phyloP scores from a whole-genome alignment of 2,888 invertebrate species.

The Drosophila bunnanda region DNA sequence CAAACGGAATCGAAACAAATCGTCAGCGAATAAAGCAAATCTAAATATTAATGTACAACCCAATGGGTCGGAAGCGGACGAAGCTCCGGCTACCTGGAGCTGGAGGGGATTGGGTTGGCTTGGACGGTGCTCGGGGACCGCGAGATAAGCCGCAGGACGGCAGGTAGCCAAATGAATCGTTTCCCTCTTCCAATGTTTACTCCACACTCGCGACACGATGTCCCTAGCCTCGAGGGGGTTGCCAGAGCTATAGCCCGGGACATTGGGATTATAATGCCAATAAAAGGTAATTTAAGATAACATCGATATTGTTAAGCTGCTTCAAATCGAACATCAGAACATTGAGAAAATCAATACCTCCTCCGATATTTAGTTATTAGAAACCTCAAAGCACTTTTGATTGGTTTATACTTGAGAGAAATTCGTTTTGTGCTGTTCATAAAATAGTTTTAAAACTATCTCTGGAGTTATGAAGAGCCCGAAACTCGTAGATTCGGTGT shows the following conservation, averaged over 20 bases:
- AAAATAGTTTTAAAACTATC: too few relatives aligned
- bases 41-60: slow-evolving; percentile 77
- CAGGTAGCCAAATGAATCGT: slow-evolving; percentile 48
- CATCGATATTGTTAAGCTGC: neutral
- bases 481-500: neutral
- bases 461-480: too few relatives aligned
- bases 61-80: slow-evolving; percentile 76
- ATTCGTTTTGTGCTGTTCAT: too few relatives aligned
- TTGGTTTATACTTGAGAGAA: too few relatives aligned
- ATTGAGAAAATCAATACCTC: neutral
- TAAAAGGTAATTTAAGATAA: neutral
- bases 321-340: neutral
- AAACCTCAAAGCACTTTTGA: neutral
- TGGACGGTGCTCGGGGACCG: slow-evolving; percentile 36
- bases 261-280: neutral
- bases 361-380: neutral
- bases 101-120: neutral
- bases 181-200: slow-evolving; percentile 62
- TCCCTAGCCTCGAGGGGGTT: neutral
- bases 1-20: slow-evolving; percentile 73
- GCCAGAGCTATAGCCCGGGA: neutral
- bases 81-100: neutral
- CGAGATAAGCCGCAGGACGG: slow-evolving; percentile 53
- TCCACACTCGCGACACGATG: neutral
- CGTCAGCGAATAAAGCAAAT: slow-evolving; percentile 72